Conservation (phyloP, 2,888 invertebrate genomes). For the Phania funesta region DNA sequence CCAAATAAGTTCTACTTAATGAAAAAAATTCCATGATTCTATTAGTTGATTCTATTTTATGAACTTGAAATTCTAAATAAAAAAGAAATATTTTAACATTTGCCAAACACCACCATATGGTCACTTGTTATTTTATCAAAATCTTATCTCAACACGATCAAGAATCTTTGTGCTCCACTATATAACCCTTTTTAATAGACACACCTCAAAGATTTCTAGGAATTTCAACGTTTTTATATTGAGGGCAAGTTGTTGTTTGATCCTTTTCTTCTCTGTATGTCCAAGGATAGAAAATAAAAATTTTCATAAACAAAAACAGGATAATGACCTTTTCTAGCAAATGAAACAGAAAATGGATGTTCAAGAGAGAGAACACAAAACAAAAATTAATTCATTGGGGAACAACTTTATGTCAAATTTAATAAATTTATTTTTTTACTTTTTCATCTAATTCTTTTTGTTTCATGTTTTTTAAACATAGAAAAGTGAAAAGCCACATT, state of each 20-base stretch:
- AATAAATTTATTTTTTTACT: conserved; percentile 51
- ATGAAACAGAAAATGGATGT: conserved; percentile 53
- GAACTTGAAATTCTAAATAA: not conserved
- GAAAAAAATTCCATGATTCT: too few relatives aligned
- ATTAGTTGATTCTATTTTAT: too few relatives aligned
- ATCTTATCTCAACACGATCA: conserved; percentile 53
- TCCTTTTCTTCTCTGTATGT: too few relatives aligned
- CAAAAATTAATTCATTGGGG: conserved; percentile 62
- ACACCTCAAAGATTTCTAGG: conserved; percentile 43
- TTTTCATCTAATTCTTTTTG: not conserved
- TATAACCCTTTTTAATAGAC: conserved; percentile 47
- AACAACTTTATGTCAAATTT: conserved; percentile 63
- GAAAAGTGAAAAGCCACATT: conserved; percentile 36
- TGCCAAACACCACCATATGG: conserved; percentile 52
- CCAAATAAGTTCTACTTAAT: too few relatives aligned
- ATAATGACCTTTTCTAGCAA: conserved; percentile 61
- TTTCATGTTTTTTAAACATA: not conserved
- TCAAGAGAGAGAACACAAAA: conserved; percentile 58
- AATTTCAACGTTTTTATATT: conserved; percentile 21
- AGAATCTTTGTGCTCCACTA: not conserved
- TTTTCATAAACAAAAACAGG: conserved; percentile 35
- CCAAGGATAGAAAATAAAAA: too few relatives aligned
- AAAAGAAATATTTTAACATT: not conserved
- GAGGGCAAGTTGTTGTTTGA: too few relatives aligned
- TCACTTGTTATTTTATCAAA: conserved; percentile 22